Evolutionary conservation across 2,113 vertebrate genomes (phyloP), one percentile per base, ranked within the genome.

Genomic region (Epinephelus cyanopodus): DNA sequence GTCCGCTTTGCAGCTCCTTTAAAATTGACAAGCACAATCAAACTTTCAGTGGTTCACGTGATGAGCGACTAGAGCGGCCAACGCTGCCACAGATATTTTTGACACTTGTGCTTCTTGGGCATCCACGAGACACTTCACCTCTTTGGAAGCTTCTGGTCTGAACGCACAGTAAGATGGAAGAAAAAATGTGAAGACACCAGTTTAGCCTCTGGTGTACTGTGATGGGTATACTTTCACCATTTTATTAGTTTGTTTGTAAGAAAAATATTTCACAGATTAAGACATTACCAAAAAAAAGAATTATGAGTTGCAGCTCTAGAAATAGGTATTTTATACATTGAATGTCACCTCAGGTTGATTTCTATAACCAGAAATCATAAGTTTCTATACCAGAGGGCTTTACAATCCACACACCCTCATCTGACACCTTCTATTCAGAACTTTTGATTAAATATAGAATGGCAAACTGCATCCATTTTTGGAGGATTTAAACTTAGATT

Each of bases 401-500:
- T 57, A 11, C 4, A 37, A 13, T 68, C 27, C 17, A 2, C 13
- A 6, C 23, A 15, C 50, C 12, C 67, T 63, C n/a, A 19, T 57
- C 4, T 53, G 48, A 61, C 45, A 27, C n/a, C 23, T 3, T 53
- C 61, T 33, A 19, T 80, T 77, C 27, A 54, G 42, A 80, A 56
- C 50, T 27, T 77, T 83, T 75, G 39, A 90, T 89, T 84, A 70
- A 79, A 81, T 73, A 71, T 42, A 71, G 42, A 62, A 39, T 14
- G 23, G 47, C 42, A 15, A 75, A 57, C 61, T 65, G 85, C 63
- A 53, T 78, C 76, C 71, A 76, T 80, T 87, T 84, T 77, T 47
- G 29, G 72, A 37, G 87, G 77, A 79, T 81, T 89, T 89, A 81
- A 83, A 86, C 65, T 68, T 86, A 74, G 78, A 82, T 76, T 84